phyloP scores from a whole-genome alignment of 1,140 invertebrate species.

The Euglossa dilemma region DNA sequence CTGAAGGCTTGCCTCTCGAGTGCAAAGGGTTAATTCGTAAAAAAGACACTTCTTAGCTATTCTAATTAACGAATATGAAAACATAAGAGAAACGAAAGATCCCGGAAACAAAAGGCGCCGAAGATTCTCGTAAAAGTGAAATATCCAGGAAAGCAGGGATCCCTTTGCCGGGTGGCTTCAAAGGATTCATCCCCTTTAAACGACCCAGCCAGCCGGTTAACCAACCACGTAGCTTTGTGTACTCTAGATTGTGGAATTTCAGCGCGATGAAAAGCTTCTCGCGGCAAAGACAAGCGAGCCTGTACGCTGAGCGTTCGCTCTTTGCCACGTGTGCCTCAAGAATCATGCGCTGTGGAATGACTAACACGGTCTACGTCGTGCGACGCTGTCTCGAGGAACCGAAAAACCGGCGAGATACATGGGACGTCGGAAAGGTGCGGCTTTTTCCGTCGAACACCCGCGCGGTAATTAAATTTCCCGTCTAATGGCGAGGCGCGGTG shows the following conservation, averaged over 20 bases:
- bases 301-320: constrained; percentile 47
- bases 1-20: no score
- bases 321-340: constrained; percentile 46
- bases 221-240: constrained; percentile 69
- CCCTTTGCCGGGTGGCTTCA: not conserved
- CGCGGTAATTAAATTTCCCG: constrained; percentile 33
- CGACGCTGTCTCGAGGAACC: not conserved
- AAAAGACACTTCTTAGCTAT: no score
- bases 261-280: constrained; percentile 55
- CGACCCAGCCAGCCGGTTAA: constrained; percentile 56
- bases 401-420: constrained; percentile 21
- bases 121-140: no score
- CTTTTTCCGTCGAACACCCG: constrained; percentile 5
- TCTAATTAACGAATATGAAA: no score
- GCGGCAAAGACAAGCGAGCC: constrained; percentile 1
- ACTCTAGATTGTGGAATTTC: constrained; percentile 70
- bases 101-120: not conserved
- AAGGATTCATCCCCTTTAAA: constrained; percentile 68
- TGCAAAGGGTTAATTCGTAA: no score
- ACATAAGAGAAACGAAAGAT: not conserved
- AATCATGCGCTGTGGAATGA: constrained; percentile 55
- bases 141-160: not conserved
- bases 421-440: not conserved
- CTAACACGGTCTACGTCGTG: not conserved
- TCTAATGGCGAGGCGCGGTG: not conserved